Conservation (phyloP, 2,888 invertebrate species). For the Electrophaes corylata region DNA sequence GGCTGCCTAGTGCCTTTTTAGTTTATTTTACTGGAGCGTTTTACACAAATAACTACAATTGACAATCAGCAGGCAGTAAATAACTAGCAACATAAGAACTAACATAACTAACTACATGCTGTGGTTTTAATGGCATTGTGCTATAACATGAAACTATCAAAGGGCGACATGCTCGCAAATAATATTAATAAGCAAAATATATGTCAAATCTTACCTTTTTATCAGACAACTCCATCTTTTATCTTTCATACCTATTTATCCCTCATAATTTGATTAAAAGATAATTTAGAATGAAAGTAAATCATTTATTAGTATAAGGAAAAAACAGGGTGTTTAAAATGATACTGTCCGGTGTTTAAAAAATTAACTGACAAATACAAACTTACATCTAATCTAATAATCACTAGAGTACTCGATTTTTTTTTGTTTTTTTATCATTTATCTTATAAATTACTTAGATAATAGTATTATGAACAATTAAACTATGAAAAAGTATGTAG, state of each 20-base stretch:
- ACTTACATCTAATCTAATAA: slow-evolving; percentile 33
- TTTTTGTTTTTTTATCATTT: slow-evolving; percentile 12
- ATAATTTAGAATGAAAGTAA: slow-evolving; percentile 52
- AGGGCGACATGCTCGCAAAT: slow-evolving; percentile 58
- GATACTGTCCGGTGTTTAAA: slow-evolving; percentile 28
- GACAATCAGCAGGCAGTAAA: slow-evolving; percentile 8
- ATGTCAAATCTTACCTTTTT: slow-evolving; percentile 53
- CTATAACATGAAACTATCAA: slow-evolving; percentile 31
- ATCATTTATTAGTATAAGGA: slow-evolving; percentile 72
- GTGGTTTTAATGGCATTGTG: slow-evolving; percentile 20
- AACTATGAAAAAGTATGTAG: slow-evolving; percentile 46
- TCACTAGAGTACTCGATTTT: slow-evolving; percentile 24
- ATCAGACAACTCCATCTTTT: slow-evolving; percentile 27
- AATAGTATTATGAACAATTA: slow-evolving; percentile 52
- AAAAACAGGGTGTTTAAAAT: slow-evolving; percentile 57
- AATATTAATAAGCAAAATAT: slow-evolving; percentile 52
- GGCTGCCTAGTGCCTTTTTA: too few species aligned
- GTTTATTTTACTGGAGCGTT: too few species aligned
- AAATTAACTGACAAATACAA: slow-evolving; percentile 34
- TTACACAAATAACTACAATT: too few species aligned
- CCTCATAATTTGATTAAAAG: slow-evolving; percentile 42
- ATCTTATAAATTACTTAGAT: slow-evolving; percentile 40
- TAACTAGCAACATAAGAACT: slow-evolving; percentile 34
- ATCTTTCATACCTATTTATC: slow-evolving; percentile 15
- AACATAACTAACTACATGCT: slow-evolving; percentile 29